A percentile compares a stretch with the other conserved stretches of the same genome.
These are phyloP conservation scores for Drosophila colorata DNA, from an alignment of 2,888 invertebrate genomes.

Conservation along the genomic window DNA sequence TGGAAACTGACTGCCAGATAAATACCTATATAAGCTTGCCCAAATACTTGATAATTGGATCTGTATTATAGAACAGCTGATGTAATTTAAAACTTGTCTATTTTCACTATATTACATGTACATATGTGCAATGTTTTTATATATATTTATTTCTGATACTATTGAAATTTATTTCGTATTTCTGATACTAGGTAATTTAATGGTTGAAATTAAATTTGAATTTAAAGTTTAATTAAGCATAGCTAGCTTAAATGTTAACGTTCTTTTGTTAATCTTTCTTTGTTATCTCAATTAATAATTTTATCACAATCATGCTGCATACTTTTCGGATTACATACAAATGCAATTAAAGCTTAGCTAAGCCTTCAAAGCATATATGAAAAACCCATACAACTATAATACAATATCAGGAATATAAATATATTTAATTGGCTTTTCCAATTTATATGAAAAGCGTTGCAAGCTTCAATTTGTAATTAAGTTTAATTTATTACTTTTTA, in stretches of 20 bases:
- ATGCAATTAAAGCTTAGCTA: neutral
- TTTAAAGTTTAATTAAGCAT: too few relatives aligned
- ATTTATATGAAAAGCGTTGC: neutral
- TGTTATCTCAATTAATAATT: neutral
- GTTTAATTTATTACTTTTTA: neutral
- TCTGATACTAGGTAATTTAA: neutral
- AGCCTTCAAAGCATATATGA: too few relatives aligned
- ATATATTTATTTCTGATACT: too few relatives aligned
- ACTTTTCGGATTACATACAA: constrained; percentile 42
- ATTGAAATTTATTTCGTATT: neutral
- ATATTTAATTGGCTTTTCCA: neutral
- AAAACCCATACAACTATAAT: too few relatives aligned
- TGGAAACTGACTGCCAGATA: neutral
- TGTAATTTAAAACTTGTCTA: too few relatives aligned
- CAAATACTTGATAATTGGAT: neutral
- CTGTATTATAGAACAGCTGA: neutral
- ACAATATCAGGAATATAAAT: neutral
- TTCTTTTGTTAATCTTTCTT: too few relatives aligned
- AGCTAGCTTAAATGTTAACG: too few relatives aligned
- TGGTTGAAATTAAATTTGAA: too few relatives aligned
- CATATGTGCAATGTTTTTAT: too few relatives aligned
- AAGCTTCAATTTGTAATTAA: constrained; percentile 3
- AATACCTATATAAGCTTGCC: neutral
- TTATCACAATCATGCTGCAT: constrained; percentile 12
- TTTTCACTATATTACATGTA: too few relatives aligned